Evolutionary conservation across 2,888 invertebrate species (phyloP).

Genomic region (Esperia sulphurella): DNA sequence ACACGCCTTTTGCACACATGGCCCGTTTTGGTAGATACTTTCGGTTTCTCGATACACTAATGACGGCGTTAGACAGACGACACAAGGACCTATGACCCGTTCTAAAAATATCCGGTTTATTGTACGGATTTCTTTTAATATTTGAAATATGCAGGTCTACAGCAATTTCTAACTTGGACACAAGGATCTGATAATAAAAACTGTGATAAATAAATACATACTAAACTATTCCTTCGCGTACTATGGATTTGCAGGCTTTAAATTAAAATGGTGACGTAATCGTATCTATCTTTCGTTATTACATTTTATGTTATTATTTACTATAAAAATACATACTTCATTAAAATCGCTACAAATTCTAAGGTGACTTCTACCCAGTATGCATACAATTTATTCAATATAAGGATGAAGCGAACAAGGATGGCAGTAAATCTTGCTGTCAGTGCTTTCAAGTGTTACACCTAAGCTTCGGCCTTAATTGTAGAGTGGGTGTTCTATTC

Average conservation of each 20-base stretch:
- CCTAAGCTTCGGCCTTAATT: conserved; percentile 52
- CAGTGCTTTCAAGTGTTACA: conserved; percentile 42
- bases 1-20: conserved; percentile 24
- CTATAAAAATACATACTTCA: not conserved
- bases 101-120: conserved; percentile 5
- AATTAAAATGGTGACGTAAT: too few relatives aligned
- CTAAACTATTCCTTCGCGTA: too few relatives aligned
- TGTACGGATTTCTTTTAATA: too few relatives aligned
- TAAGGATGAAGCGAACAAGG: conserved; percentile 18
- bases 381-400: conserved; percentile 17
- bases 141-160: too few relatives aligned
- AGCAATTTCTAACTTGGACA: too few relatives aligned
- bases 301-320: too few relatives aligned
- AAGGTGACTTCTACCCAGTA: conserved; percentile 8
- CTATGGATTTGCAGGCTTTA: too few relatives aligned
- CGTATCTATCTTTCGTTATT: too few relatives aligned
- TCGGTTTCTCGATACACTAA: not conserved
- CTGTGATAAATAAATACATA: too few relatives aligned
- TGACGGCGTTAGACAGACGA: conserved; percentile 3
- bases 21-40: conserved; percentile 7
- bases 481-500: conserved; percentile 55
- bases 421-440: conserved; percentile 39
- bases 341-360: conserved; percentile 7
- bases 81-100: conserved; percentile 8
- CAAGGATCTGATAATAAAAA: too few relatives aligned